These are phyloP conservation scores for Acanthopagrus latus DNA, from an alignment of 2,797 vertebrate genomes.

Conservation along the genomic window DNA sequence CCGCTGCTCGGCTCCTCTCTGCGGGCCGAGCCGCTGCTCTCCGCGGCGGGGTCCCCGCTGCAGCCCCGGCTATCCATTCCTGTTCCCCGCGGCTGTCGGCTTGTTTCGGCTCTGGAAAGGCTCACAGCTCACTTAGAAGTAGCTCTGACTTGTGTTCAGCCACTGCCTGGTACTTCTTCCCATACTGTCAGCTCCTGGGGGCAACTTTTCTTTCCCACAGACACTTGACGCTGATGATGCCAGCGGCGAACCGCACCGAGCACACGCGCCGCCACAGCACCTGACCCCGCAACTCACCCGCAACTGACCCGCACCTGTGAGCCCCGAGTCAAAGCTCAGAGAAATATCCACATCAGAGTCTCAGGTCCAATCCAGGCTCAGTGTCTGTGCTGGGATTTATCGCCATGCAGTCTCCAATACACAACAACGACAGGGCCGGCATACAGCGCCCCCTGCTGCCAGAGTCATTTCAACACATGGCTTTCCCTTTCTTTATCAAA, in stretches of 20 bases:
- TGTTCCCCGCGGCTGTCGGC: not conserved
- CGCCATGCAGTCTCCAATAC: too few relatives aligned
- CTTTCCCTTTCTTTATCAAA: not conserved
- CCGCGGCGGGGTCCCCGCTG: not conserved
- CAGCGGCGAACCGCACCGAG: too few relatives aligned
- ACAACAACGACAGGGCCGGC: not conserved
- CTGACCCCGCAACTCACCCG: not conserved
- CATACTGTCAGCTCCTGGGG: not conserved
- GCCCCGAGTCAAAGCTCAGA: not conserved
- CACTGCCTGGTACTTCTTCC: not conserved
- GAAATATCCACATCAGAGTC: not conserved
- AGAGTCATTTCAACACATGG: too few relatives aligned
- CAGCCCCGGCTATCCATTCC: not conserved
- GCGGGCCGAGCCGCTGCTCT: not conserved
- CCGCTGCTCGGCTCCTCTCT: not conserved
- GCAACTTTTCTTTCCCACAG: not conserved
- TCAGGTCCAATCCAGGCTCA: too few relatives aligned
- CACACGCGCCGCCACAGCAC: not conserved
- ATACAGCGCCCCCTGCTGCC: constrained; percentile 13
- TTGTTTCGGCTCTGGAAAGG: not conserved
- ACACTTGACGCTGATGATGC: not conserved
- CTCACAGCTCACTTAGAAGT: not conserved
- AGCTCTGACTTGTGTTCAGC: not conserved
- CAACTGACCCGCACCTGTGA: not conserved
- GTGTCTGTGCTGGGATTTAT: not conserved